Conservation (phyloP, 2,797 vertebrate species). For the Triplophysa bombifrons region DNA sequence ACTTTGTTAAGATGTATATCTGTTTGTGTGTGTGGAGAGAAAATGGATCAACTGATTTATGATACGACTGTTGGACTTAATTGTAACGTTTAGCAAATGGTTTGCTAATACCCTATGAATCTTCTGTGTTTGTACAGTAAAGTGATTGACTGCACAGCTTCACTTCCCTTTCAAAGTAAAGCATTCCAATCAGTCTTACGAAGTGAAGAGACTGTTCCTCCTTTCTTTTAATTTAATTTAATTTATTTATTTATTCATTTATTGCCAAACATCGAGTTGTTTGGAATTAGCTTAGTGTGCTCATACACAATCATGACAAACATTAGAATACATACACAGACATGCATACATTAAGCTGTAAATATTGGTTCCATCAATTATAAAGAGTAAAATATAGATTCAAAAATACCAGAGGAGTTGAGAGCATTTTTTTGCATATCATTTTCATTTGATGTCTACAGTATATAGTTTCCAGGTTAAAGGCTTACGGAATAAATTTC, state of each 20-base stretch:
- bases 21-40: slow-evolving; percentile 14
- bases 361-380: no score
- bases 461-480: background rate
- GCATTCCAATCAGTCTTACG: background rate
- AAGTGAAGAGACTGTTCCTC: background rate
- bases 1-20: background rate
- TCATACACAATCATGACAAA: no score
- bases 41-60: slow-evolving; percentile 71
- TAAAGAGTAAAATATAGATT: no score
- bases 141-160: slow-evolving; percentile 67
- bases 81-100: slow-evolving; percentile 71
- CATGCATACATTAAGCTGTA: no score
- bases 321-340: no score
- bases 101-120: slow-evolving; percentile 75
- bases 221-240: background rate
- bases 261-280: no score
- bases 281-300: no score
- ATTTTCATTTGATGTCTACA: background rate
- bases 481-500: background rate
- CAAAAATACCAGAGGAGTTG: no score
- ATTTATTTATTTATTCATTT: no score
- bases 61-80: slow-evolving; percentile 46
- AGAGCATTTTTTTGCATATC: background rate
- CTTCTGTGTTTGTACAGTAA: slow-evolving; percentile 68
- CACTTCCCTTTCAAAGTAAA: background rate